Percentiles rank a stretch among this genome's conserved stretches.
Conservation (phyloP, 2,797 vertebrate genomes). For the Lindbergichthys nudifrons region DNA sequence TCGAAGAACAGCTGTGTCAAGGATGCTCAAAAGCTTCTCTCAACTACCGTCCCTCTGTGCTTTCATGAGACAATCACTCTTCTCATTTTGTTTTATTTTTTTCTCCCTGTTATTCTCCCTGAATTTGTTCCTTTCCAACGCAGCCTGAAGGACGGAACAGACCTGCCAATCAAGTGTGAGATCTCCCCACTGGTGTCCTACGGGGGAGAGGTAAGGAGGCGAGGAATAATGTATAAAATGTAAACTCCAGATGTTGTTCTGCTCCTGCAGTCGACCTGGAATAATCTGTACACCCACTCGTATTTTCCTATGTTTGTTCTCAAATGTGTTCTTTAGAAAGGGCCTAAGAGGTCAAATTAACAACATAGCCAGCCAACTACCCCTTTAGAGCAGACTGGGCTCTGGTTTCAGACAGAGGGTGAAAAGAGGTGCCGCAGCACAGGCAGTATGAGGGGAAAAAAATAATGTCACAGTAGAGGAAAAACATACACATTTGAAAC, state of each 20-base stretch:
- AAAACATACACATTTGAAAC: too few relatives aligned
- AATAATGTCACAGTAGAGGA: too few relatives aligned
- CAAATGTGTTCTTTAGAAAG: neutral
- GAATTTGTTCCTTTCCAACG: conserved; percentile 30
- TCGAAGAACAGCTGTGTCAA: conserved; percentile 69
- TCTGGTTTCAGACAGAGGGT: too few relatives aligned
- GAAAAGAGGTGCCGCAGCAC: too few relatives aligned
- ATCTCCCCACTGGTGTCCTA: conserved; percentile 96
- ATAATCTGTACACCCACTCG: neutral
- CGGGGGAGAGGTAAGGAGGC: conserved; percentile 92
- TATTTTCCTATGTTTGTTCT: neutral
- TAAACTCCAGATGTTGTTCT: conserved; percentile 42
- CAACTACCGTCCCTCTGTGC: conserved; percentile 27
- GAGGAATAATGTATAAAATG: neutral
- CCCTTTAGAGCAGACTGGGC: too few relatives aligned
- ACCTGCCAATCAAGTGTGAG: conserved; percentile 96
- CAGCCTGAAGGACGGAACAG: conserved; percentile 95
- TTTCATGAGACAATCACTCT: conserved; percentile 14
- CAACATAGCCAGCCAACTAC: too few relatives aligned
- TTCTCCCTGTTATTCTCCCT: conserved; percentile 34
- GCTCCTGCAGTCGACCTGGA: conserved; percentile 1
- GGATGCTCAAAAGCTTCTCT: conserved; percentile 63
- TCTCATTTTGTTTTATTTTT: conserved; percentile 22
- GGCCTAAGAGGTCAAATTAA: neutral
- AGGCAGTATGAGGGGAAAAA: too few relatives aligned